Evolutionary conservation across 2,888 invertebrate genomes (phyloP), one percentile per base, ranked within the genome.

Genomic region (Plebejus argus): DNA sequence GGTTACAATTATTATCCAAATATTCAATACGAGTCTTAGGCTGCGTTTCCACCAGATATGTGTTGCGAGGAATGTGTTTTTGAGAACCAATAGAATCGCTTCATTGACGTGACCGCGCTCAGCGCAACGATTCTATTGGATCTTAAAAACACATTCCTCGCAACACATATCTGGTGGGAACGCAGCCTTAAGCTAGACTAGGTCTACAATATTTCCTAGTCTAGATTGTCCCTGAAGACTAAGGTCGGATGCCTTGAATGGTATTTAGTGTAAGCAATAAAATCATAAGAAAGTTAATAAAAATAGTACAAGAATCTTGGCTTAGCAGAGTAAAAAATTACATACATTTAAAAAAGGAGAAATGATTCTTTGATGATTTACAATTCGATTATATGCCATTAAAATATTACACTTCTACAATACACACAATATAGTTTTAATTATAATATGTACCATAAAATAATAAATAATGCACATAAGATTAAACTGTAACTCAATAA

Each of bases 1-100:
- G 80, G 76, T 77, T 74, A 53, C 74, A 74, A 70, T 77, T 77
- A 77, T 49, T 45, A 72, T 72, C 45, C 61, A n/a, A 58, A 58
- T 58, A 58, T 58, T 61, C 10, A 15, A 18, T 74, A 74, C 53
- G 53, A 20, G 15, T 49, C 12, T 39, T 23, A 72, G 10, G 35
- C 35, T 35, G 35, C 1, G 35, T 35, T 35, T 35, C 35, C 35
- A 35, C 35, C 35, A 8, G 35, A 35, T 0, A 35, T 35, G 35
- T 35, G 35, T 35, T 35, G 35, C 7, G 35, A 35, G 35, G 35
- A 7, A 35, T 35, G 35, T 35, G 35, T 35, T 35, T 35, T 0
- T 35, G 35, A 8, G 35, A 35, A 35, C 35, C 35, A 35, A 35
- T 35, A 35, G 35, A 35, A 35, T 35, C 6, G 35, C 8, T 35